These are phyloP conservation scores for Micrasema minimum DNA, from an alignment of 1,140 invertebrate genomes.

Conservation along the genomic window DNA sequence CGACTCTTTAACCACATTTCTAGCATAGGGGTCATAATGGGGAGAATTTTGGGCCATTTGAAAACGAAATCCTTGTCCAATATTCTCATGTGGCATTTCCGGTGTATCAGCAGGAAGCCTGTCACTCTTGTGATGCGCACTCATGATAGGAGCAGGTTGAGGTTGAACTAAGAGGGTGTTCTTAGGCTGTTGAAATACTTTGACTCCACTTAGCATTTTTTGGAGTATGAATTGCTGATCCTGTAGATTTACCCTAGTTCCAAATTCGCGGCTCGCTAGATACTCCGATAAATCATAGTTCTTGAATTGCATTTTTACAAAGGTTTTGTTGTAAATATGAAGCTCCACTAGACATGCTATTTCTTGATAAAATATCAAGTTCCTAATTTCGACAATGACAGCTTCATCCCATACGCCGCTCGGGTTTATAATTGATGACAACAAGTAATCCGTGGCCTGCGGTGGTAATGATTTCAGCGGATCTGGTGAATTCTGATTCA, in stretches of 20 bases:
- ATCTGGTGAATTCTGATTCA: conserved; percentile 64
- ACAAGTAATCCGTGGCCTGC: conserved; percentile 69
- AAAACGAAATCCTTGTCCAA: conserved; percentile 1
- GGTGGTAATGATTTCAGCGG: conserved; percentile 65
- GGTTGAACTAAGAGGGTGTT: neutral
- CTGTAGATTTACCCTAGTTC: conserved; percentile 36
- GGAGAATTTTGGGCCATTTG: conserved; percentile 27
- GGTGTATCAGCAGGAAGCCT: neutral
- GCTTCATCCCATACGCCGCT: conserved; percentile 65
- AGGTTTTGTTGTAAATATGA: conserved; percentile 19
- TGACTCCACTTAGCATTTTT: conserved; percentile 24
- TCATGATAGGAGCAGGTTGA: neutral
- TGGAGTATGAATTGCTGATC: conserved; percentile 43
- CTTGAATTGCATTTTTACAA: conserved; percentile 56
- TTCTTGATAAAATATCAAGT: conserved; percentile 65
- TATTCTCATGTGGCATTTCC: neutral
- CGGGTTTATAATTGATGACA: conserved; percentile 66
- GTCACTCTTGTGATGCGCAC: neutral
- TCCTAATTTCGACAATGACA: conserved; percentile 64
- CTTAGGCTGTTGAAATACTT: neutral
- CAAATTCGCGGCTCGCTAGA: conserved; percentile 52
- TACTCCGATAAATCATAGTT: conserved; percentile 62
- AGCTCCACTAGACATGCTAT: conserved; percentile 60
- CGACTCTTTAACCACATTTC: neutral
- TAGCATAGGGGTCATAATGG: neutral